Conservation (phyloP, 1,140 invertebrate species). For the Cydia strobilella region DNA sequence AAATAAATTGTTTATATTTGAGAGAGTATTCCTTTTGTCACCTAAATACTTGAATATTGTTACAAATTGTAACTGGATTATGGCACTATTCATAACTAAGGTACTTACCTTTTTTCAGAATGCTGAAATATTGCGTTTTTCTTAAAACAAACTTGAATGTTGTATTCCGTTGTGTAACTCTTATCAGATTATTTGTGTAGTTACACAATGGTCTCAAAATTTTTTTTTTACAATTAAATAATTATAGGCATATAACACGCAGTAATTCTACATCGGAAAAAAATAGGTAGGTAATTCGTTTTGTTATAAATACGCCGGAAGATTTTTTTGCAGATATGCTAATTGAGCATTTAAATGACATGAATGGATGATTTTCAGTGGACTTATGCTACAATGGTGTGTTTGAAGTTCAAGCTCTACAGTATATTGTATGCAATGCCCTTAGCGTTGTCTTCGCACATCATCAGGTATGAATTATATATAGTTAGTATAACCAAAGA, state of each 20-base stretch:
- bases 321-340: not conserved
- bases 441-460: not conserved
- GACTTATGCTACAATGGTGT: conserved; percentile 19
- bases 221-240: too few species aligned
- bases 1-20: conserved; percentile 32
- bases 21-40: conserved; percentile 28
- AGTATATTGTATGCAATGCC: conserved; percentile 5
- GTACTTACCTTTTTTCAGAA: not conserved
- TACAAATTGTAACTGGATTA: not conserved
- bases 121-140: not conserved
- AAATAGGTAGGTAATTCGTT: too few species aligned
- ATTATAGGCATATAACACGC: too few species aligned
- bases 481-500: not conserved
- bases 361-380: conserved; percentile 71
- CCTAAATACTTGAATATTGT: conserved; percentile 15
- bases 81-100: not conserved
- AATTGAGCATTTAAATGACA: conserved; percentile 12
- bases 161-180: too few species aligned
- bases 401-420: conserved; percentile 6
- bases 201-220: too few species aligned
- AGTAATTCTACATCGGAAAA: too few species aligned
- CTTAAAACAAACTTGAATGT: too few species aligned
- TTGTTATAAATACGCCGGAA: not conserved
- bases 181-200: too few species aligned
- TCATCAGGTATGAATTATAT: not conserved